Evolutionary conservation across 2,797 vertebrate genomes (phyloP).

Genomic region (Sebastes taczanowskii): DNA sequence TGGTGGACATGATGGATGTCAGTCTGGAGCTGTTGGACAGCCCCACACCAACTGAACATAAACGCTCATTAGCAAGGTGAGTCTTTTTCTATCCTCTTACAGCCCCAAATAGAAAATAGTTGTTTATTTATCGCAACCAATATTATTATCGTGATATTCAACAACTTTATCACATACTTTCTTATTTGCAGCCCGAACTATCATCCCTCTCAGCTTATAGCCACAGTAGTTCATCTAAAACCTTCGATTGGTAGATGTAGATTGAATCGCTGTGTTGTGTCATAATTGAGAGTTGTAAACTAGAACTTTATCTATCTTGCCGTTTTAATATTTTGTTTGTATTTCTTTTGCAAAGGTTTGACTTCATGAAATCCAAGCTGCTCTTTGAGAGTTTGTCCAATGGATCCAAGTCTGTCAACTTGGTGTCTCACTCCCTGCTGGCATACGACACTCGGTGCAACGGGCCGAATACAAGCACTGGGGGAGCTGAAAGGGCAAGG

Average conservation of each 20-base stretch:
- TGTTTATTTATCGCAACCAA: no score
- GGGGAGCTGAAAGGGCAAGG: constrained; percentile 40
- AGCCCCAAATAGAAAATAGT: neutral
- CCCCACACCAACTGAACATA: constrained; percentile 74
- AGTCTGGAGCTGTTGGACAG: constrained; percentile 92
- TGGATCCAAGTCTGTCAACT: constrained; percentile 91
- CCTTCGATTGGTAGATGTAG: neutral
- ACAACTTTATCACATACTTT: neutral
- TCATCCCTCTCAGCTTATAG: accelerated
- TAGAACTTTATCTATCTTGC: neutral
- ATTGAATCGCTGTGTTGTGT: neutral
- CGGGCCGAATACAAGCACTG: constrained; percentile 36
- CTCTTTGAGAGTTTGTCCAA: constrained; percentile 97
- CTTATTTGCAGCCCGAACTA: neutral
- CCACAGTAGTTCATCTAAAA: neutral
- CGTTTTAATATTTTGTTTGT: neutral
- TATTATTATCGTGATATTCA: neutral
- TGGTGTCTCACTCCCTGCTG: constrained; percentile 97
- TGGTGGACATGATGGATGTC: constrained; percentile 96
- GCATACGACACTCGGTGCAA: constrained; percentile 91
- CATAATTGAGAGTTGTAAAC: neutral
- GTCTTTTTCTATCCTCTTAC: neutral
- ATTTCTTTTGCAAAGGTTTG: constrained; percentile 84
- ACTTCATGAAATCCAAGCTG: constrained; percentile 98
- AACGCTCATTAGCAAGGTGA: constrained; percentile 89